phyloP scores from a whole-genome alignment of 2,888 invertebrate species.

The Dryobotodes eremita region DNA sequence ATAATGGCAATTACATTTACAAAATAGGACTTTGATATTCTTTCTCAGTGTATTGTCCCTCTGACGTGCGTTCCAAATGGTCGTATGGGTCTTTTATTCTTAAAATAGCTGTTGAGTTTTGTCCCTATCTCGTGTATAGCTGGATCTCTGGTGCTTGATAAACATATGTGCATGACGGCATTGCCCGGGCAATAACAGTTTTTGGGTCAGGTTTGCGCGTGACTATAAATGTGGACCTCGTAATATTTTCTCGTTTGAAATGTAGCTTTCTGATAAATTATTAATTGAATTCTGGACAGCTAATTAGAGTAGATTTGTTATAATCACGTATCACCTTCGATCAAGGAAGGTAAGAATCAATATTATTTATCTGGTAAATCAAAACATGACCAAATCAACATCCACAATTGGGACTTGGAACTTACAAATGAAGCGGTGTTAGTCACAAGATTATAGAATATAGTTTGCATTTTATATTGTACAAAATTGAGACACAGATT shows the following conservation, averaged over 20 bases:
- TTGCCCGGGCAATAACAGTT: constrained; percentile 17
- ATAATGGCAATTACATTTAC: constrained; percentile 70
- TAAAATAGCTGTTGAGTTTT: constrained; percentile 29
- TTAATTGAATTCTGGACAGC: neutral
- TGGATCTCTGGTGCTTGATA: neutral
- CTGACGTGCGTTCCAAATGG: constrained; percentile 55
- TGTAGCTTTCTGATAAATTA: neutral
- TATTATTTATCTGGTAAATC: neutral
- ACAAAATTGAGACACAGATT: neutral
- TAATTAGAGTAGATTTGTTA: neutral
- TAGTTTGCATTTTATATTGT: neutral
- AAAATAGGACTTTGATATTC: constrained; percentile 65
- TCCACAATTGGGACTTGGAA: neutral
- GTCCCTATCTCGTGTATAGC: constrained; percentile 17
- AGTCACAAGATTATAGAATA: neutral
- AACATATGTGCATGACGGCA: neutral
- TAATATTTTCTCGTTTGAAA: constrained; percentile 11
- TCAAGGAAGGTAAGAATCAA: neutral
- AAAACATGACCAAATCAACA: neutral
- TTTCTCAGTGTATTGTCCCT: constrained; percentile 60
- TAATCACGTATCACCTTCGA: neutral
- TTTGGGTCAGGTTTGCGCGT: constrained; percentile 29
- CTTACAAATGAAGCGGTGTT: neutral
- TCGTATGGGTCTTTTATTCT: constrained; percentile 43
- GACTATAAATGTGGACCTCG: neutral